phyloP scores from a whole-genome alignment of 2,113 vertebrate species.

The Ramphastos sulfuratus region DNA sequence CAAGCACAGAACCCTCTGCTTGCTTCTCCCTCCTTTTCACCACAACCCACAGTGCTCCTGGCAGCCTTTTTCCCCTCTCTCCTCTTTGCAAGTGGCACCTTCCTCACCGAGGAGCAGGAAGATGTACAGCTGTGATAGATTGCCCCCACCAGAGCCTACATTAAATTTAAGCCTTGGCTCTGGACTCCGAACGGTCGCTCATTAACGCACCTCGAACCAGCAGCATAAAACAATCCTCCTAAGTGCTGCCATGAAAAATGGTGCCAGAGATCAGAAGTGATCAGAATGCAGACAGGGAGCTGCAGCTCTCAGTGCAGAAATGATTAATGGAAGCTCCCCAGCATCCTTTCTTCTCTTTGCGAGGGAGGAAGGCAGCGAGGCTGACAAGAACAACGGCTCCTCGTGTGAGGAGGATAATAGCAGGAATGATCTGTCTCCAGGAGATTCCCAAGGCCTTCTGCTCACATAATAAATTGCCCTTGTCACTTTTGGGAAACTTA shows the following conservation, averaged over 20 bases:
- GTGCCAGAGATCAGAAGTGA: constrained; percentile 35
- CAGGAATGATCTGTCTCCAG: constrained; percentile 31
- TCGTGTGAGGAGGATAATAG: constrained; percentile 13
- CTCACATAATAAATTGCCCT: constrained; percentile 28
- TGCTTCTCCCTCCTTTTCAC: neutral
- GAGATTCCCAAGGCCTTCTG: constrained; percentile 43
- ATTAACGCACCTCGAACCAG: neutral
- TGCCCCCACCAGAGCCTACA: neutral
- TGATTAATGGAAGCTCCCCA: constrained; percentile 47
- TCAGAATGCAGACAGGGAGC: constrained; percentile 44
- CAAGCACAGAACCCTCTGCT: neutral
- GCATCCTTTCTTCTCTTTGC: constrained; percentile 16
- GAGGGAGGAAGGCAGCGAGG: neutral
- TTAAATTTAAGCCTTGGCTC: neutral
- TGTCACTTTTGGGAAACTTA: constrained; percentile 39
- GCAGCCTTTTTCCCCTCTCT: neutral
- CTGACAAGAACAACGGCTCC: constrained; percentile 38
- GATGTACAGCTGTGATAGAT: neutral
- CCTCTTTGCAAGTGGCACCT: neutral
- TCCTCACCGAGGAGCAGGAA: neutral
- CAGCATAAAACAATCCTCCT: constrained; percentile 15
- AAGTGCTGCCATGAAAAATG: constrained; percentile 35
- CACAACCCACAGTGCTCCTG: neutral
- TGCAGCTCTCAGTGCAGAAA: neutral
- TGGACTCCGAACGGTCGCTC: neutral